Conservation (phyloP, 2,113 vertebrate species). For the Ictalurus furcatus region DNA sequence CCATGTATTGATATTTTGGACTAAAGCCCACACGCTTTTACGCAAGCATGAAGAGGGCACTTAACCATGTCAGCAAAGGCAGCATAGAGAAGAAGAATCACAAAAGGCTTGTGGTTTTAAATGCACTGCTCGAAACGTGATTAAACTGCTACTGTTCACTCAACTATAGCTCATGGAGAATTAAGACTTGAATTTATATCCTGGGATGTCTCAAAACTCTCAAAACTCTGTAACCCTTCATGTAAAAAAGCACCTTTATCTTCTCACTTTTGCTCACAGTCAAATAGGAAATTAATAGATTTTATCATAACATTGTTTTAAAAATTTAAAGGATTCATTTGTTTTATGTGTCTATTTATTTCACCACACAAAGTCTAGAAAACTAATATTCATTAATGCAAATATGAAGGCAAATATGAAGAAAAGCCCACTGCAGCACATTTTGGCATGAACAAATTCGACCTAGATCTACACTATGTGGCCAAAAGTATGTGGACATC, state of each 20-base stretch:
- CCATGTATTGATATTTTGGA: slow-evolving; percentile 43
- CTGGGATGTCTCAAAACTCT: background rate
- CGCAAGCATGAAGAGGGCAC: slow-evolving; percentile 40
- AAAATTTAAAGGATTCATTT: background rate
- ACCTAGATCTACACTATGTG: background rate
- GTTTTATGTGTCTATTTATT: background rate
- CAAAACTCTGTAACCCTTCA: background rate
- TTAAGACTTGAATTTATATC: background rate
- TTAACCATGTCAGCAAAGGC: slow-evolving; percentile 21
- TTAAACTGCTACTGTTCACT: slow-evolving; percentile 37
- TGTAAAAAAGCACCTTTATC: background rate
- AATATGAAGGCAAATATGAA: background rate
- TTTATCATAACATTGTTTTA: background rate
- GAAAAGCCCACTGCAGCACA: background rate
- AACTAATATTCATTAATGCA: background rate
- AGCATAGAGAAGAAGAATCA: background rate
- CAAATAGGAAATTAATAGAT: background rate
- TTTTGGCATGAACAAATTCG: background rate
- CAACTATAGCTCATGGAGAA: slow-evolving; percentile 9
- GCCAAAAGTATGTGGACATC: background rate
- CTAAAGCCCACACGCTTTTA: slow-evolving; percentile 29
- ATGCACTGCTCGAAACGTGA: slow-evolving; percentile 45
- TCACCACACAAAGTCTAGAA: background rate
- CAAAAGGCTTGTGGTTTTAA: slow-evolving; percentile 37
- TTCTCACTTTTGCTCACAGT: background rate